These are phyloP conservation scores for Elachura formosa DNA, from an alignment of 2,113 vertebrate species.

Conservation along the genomic window DNA sequence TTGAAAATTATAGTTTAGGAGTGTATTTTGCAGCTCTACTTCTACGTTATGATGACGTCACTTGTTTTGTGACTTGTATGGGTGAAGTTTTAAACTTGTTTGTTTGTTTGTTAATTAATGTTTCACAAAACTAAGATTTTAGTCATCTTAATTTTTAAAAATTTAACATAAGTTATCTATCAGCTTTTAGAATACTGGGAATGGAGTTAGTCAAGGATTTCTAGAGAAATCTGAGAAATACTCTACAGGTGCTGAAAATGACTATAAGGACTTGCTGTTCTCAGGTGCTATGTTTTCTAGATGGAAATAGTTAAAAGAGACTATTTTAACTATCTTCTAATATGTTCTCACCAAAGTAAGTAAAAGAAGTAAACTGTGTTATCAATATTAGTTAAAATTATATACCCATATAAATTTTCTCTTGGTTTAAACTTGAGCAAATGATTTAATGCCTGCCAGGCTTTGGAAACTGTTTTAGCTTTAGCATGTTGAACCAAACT, in stretches of 20 bases:
- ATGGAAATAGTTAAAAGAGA: neutral
- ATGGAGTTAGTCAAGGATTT: neutral
- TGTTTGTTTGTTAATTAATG: neutral
- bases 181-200: neutral
- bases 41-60: neutral
- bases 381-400: neutral
- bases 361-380: neutral
- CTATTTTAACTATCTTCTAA: neutral
- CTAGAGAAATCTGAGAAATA: neutral
- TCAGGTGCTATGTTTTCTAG: slow-evolving; percentile 37
- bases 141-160: neutral
- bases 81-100: neutral
- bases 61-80: neutral
- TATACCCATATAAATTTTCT: neutral
- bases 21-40: neutral
- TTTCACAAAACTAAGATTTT: neutral
- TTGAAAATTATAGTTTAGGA: neutral
- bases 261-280: slow-evolving; percentile 1
- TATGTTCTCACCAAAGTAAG: slow-evolving; percentile 36
- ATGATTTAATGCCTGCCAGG: neutral
- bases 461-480: slow-evolving; percentile 7
- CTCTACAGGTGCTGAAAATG: slow-evolving; percentile 19
- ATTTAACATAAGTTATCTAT: neutral
- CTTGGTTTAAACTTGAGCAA: neutral
- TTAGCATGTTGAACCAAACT: slow-evolving; percentile 14